phyloP scores from a whole-genome alignment of 2,113 vertebrate species.

The Bagarius yarrelli region DNA sequence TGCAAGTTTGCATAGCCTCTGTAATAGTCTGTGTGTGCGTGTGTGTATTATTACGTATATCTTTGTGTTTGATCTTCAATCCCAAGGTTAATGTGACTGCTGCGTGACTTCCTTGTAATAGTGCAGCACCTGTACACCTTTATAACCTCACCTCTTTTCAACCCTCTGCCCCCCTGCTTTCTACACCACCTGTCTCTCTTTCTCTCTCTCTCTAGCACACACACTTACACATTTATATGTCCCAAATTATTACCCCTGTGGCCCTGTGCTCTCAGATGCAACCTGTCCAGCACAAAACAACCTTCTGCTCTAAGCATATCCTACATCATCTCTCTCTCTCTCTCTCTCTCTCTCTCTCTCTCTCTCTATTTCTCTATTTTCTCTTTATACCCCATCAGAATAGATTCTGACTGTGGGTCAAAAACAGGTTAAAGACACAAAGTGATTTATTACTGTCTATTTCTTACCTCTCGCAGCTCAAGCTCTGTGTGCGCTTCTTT shows the following conservation, averaged over 20 bases:
- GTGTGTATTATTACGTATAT: not conserved
- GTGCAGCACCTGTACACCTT: conserved; percentile 23
- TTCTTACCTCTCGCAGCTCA: not conserved
- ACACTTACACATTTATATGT: conserved; percentile 28
- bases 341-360: conserved; percentile 7
- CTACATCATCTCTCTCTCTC: not conserved
- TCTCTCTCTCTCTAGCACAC: not conserved
- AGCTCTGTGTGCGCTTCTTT: not conserved
- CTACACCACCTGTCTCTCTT: conserved; percentile 24
- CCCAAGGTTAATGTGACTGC: conserved; percentile 41
- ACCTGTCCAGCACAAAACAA: conserved; percentile 20
- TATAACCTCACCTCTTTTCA: conserved; percentile 32
- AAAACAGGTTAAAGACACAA: not conserved
- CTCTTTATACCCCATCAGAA: not conserved
- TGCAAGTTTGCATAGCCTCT: not conserved
- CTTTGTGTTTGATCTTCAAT: conserved; percentile 16
- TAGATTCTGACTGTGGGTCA: conserved; percentile 11
- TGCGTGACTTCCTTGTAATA: conserved; percentile 26
- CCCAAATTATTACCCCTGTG: conserved; percentile 5
- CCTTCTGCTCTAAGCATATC: conserved; percentile 30
- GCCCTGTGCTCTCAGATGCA: conserved; percentile 7
- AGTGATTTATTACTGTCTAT: not conserved
- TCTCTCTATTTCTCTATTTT: not conserved
- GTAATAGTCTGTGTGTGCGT: not conserved
- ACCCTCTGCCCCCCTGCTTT: conserved; percentile 36